Evolutionary conservation across 53 echinoderm and acorn worm genomes (phyloP).

Genomic region (Mesocentrotus franciscanus): DNA sequence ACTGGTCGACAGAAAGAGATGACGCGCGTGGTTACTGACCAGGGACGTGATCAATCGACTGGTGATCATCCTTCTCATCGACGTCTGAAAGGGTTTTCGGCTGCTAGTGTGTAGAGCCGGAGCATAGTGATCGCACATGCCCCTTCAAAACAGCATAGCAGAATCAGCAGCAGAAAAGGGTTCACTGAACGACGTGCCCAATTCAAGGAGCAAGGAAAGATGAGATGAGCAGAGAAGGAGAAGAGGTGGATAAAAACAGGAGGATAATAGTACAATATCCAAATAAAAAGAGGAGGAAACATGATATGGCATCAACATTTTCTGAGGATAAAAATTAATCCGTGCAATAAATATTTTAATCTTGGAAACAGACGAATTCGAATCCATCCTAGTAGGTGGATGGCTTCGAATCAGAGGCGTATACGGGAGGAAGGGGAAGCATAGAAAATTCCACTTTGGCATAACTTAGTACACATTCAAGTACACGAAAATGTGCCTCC

Average conservation of each 20-base stretch:
- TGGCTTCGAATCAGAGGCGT: too few relatives aligned
- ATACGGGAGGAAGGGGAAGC: too few relatives aligned
- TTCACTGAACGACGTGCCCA: neutral
- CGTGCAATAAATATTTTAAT: too few relatives aligned
- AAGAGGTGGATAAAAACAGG: neutral
- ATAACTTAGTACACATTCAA: too few relatives aligned
- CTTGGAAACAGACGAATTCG: too few relatives aligned
- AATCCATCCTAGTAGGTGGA: too few relatives aligned
- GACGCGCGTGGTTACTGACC: neutral
- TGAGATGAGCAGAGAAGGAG: neutral
- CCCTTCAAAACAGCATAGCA: neutral
- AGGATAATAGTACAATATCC: neutral
- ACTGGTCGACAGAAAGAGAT: neutral
- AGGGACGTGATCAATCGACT: neutral
- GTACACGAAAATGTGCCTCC: too few relatives aligned
- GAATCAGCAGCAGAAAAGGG: conserved; percentile 18
- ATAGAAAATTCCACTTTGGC: too few relatives aligned
- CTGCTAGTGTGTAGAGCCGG: conserved; percentile 8
- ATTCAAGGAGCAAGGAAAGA: neutral
- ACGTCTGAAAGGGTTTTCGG: neutral
- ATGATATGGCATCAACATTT: too few relatives aligned
- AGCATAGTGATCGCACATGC: conserved; percentile 9
- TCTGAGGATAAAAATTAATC: too few relatives aligned
- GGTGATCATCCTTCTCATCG: neutral
- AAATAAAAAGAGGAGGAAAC: too few relatives aligned